Base-by-base conservation (phyloP, 2,888 invertebrate species). In the Buathra laborator region DNA sequence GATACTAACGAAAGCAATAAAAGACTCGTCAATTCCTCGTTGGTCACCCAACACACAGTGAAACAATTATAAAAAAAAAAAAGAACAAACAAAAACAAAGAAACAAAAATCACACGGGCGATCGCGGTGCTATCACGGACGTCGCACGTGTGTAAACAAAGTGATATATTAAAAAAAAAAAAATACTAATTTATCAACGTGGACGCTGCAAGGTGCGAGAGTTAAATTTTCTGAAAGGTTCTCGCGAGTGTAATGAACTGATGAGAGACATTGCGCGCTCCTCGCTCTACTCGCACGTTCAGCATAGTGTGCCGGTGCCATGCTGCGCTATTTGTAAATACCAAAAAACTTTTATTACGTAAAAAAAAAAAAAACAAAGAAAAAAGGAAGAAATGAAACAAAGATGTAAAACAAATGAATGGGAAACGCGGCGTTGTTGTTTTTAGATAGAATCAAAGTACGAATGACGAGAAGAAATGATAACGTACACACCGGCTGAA, bases 1-100 rank as follows among this genome's bases (percentile, higher is more conserved):
- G 75, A 74, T 81, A 74, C 14, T 62, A 78, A 84, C 81, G 80
- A 83, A 88, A 83, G 85, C 85, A 87, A 88, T 87, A 81, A 86
- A 48, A 80, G 86, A 89, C 88, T 90, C 90, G 90, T 90, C 89
- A 85, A 86, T 88, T 90, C 89, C 91, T 91, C 89, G 90, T 87
- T 90, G 90, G 91, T 90, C 90, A 87, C 46, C 72, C 74, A 83
- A 84, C 71, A 76, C 71, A 76, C 80, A 82, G 79, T 85, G 82
- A 84, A 87, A 86, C 72, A 86, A 82, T 84, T 80, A 81, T 80
- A 70, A 46, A 77, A 71, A 74, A 72, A 80, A 81, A 59, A 81
- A 71, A 70, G 67, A 80, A 81, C 51, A 81, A 68, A 74, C 44
- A 43, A 68, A 56, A 68, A 56, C 12, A 76, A 70, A 56, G 19